Base-by-base conservation (phyloP, 2,113 vertebrate genomes). In the Sylvietta virens region DNA sequence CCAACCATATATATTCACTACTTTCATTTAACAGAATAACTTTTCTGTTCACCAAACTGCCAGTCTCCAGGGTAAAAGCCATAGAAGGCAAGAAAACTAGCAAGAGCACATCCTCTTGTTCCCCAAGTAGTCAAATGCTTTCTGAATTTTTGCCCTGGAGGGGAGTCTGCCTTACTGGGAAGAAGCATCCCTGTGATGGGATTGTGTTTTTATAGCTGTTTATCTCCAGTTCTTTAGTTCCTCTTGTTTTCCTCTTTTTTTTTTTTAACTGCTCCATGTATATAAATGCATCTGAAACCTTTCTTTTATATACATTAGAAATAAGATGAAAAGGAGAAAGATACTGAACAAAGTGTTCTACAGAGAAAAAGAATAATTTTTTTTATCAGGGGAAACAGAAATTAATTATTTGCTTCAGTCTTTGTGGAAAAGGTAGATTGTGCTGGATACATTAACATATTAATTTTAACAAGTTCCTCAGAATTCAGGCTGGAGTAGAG, bases 401-500 rank as follows among this genome's bases (percentile, higher is more conserved):
- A 82, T 39, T 44, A 65, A 50, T 78, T 50, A 8, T 86, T 81
- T 86, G 13, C 17, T 91, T 81, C 79, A 13, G 22, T 71, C 47
- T 87, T 94, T 27, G 42, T 72, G 11, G 54, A 67, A 90, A 90
- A 82, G 3, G 8, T 50, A 65, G 21, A 22, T 73, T 66, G 54
- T 73, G 7, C 40, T 81, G 42, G 58, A 77, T 77, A 77, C 5
- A 31, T 86, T 76, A 92, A 26, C 24, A 57, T 56, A 82, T 53
- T 76, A 88, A 42, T 88, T 94, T 95, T 93, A 83, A 86, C 28
- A 77, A 90, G 16, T 54, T 92, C 15, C 78, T 93, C 20, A 5
- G 31, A 93, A 94, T 93, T 91, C 76, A 94, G 37, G 27, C 35
- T 50, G 31, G 20, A 45, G 5, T 73, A 57, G 15, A 85, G 23